phyloP scores from a whole-genome alignment of 2,797 vertebrate genomes.

The Syngnathus acus region DNA sequence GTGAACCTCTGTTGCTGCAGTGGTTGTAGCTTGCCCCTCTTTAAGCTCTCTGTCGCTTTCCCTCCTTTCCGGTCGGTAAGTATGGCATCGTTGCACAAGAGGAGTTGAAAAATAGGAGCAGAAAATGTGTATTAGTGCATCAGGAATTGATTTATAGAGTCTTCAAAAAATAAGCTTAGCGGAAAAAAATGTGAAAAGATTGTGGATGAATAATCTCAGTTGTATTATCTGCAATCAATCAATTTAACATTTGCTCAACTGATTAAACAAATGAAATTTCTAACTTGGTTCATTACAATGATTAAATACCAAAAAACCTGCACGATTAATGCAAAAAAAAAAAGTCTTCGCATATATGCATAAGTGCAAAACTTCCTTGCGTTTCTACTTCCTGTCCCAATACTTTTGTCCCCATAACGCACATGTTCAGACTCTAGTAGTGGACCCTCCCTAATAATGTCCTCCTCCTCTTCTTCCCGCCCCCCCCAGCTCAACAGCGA shows the following conservation, averaged over 20 bases:
- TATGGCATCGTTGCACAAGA: not conserved
- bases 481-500: constrained; percentile 81
- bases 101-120: not conserved
- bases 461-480: not conserved
- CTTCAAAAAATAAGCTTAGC: no score
- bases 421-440: not conserved
- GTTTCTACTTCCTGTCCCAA: constrained; percentile 6
- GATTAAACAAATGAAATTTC: not conserved
- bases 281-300: not conserved
- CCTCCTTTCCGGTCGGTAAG: not conserved
- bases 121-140: no score
- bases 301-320: not conserved
- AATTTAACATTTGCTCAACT: not conserved
- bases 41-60: not conserved
- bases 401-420: not conserved
- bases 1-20: not conserved
- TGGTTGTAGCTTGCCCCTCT: not conserved
- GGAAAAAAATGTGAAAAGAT: no score
- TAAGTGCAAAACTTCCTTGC: not conserved
- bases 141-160: no score
- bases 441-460: not conserved
- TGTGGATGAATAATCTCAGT: not conserved
- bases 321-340: not conserved
- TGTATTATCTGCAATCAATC: not conserved
- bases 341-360: constrained; percentile 6